Evolutionary conservation across 37 sponge, comb jelly and placozoan species (phyloP).

Genomic region (Diacarnus erythraeanus): DNA sequence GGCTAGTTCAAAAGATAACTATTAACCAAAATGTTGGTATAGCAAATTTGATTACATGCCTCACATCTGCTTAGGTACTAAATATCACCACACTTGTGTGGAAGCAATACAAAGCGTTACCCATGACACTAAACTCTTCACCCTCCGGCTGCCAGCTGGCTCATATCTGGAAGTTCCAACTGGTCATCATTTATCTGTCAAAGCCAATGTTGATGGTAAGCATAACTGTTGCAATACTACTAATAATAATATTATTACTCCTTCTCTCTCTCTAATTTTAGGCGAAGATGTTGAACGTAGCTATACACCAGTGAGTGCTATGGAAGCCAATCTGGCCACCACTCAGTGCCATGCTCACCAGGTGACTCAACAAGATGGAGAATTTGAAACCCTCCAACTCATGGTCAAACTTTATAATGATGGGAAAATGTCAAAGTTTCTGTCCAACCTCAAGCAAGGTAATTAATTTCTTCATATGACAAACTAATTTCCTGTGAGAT

Average conservation of each 20-base stretch:
- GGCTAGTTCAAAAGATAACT: too few relatives aligned
- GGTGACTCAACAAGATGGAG: neutral
- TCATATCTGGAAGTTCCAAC: conserved; percentile 72
- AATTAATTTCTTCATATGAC: neutral
- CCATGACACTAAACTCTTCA: conserved; percentile 81
- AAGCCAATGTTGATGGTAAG: conserved; percentile 53
- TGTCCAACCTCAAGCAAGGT: conserved; percentile 58
- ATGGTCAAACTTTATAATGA: conserved; percentile 83
- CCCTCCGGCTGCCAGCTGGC: conserved; percentile 54
- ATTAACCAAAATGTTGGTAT: too few relatives aligned
- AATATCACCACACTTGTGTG: conserved; percentile 41
- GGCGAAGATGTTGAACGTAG: conserved; percentile 50
- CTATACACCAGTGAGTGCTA: conserved; percentile 66
- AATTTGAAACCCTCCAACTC: conserved; percentile 47
- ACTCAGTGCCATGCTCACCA: neutral
- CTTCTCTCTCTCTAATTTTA: neutral
- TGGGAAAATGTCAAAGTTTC: conserved; percentile 68
- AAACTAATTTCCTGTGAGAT: neutral
- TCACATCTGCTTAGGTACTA: conserved; percentile 19
- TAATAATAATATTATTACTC: neutral
- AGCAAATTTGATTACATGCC: too few relatives aligned
- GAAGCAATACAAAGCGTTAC: conserved; percentile 44
- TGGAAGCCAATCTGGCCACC: neutral
- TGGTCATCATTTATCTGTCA: conserved; percentile 79
- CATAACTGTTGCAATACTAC: neutral